These are phyloP conservation scores for Peromyscus leucopus DNA, from an alignment of 2,113 vertebrate species.

Conservation along the genomic window DNA sequence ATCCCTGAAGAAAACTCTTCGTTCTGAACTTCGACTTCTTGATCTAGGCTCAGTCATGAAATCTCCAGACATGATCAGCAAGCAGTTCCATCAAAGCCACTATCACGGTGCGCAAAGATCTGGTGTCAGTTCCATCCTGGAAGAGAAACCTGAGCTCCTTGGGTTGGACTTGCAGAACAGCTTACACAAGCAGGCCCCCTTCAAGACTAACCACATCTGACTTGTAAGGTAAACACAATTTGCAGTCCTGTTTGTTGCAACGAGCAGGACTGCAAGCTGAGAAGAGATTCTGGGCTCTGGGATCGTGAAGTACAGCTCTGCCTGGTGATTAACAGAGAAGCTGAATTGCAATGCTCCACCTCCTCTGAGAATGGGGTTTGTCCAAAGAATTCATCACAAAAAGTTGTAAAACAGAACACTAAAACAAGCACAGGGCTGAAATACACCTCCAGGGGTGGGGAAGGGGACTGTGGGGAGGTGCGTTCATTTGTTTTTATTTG, in stretches of 20 bases:
- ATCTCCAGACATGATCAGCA: constrained; percentile 25
- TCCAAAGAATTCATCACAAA: constrained; percentile 68
- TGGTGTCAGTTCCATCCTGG: background rate
- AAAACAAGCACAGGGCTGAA: constrained; percentile 70
- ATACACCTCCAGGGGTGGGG: constrained; percentile 50
- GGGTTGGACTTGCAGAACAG: background rate
- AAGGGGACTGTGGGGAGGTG: background rate
- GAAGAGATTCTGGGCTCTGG: background rate
- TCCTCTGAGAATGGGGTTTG: constrained; percentile 58
- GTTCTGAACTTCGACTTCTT: background rate
- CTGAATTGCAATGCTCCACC: constrained; percentile 11
- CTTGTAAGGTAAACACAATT: constrained; percentile 59
- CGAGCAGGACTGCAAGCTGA: constrained; percentile 39
- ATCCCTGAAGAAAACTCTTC: background rate
- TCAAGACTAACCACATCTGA: constrained; percentile 56
- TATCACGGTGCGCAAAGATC: background rate
- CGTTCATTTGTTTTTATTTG: constrained; percentile 84
- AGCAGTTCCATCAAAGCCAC: constrained; percentile 35
- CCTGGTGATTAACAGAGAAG: constrained; percentile 62
- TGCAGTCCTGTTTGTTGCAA: constrained; percentile 47
- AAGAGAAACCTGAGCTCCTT: constrained; percentile 14
- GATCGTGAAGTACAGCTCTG: background rate
- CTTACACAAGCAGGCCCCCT: background rate
- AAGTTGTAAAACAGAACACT: constrained; percentile 72
- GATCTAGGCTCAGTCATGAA: background rate